Conservation (phyloP, 2,113 vertebrate genomes). For the Nannospalax galili region DNA sequence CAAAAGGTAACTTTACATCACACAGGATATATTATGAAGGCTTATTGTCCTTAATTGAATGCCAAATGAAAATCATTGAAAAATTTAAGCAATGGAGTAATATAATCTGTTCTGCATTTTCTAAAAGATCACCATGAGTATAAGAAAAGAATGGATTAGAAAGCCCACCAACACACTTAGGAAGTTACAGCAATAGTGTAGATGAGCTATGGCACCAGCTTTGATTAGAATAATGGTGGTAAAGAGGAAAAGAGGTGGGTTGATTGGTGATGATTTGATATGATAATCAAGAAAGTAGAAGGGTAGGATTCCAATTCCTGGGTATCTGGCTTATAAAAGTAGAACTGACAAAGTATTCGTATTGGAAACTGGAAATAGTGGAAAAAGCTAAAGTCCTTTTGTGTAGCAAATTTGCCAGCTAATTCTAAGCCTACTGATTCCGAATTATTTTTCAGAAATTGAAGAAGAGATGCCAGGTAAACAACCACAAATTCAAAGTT, state of each 20-base stretch:
- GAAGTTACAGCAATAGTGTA: background rate
- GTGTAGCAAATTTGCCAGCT: background rate
- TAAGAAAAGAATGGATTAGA: background rate
- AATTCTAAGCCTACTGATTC: background rate
- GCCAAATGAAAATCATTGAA: background rate
- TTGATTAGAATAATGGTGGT: background rate
- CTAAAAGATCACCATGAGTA: background rate
- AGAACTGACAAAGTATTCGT: background rate
- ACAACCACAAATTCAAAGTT: background rate
- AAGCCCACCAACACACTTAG: background rate
- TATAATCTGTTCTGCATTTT: background rate
- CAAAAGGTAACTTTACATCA: background rate
- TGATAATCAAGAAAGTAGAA: background rate
- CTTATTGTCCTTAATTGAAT: background rate
- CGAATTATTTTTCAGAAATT: background rate
- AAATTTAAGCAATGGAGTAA: background rate
- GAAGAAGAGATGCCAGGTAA: background rate
- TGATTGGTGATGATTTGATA: background rate
- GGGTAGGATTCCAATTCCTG: background rate
- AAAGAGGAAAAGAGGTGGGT: background rate
- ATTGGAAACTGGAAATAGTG: background rate
- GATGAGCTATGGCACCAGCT: background rate
- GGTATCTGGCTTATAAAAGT: background rate
- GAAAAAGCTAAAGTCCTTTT: background rate
- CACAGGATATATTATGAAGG: background rate